A percentile compares a stretch with the other conserved stretches of the same genome.
Evolutionary conservation across 2,113 vertebrate genomes (phyloP).

Genomic region (Oryzias curvinotus): DNA sequence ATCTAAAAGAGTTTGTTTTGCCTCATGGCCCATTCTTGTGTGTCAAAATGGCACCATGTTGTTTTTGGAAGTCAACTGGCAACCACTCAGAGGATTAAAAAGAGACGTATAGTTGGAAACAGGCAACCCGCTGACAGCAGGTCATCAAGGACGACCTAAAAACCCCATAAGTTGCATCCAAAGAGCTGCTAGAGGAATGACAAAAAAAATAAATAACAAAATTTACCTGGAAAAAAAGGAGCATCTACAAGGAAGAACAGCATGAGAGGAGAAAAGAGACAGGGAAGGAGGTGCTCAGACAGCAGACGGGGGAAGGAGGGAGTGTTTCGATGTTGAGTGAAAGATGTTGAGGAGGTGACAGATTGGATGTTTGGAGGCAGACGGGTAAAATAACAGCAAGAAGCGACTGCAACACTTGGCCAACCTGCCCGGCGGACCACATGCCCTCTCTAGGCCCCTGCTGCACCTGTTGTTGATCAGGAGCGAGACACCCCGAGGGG

Average conservation of each 20-base stretch:
- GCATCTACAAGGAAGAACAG: conserved; percentile 12
- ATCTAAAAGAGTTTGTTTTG: conserved; percentile 1
- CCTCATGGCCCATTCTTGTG: conserved; percentile 3
- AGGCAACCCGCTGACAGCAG: conserved; percentile 2
- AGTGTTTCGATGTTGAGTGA: conserved; percentile 28
- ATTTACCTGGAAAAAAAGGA: conserved; percentile 37
- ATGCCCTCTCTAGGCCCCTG: conserved; percentile 32
- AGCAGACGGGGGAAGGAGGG: conserved; percentile 17
- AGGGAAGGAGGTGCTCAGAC: conserved; percentile 8
- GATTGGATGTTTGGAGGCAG: conserved; percentile 38
- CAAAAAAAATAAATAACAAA: too few relatives aligned
- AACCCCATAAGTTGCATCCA: not conserved
- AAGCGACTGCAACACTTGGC: conserved; percentile 31
- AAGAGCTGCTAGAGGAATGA: conserved; percentile 10
- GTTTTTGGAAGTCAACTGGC: conserved; percentile 37
- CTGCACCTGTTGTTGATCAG: conserved; percentile 75
- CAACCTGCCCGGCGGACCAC: conserved; percentile 39
- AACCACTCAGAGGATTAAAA: not conserved
- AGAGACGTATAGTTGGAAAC: conserved; percentile 21
- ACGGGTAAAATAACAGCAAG: conserved; percentile 54
- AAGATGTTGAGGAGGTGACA: conserved; percentile 33
- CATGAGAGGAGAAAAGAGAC: conserved; percentile 7
- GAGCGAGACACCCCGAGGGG: conserved; percentile 17
- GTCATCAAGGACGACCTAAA: conserved; percentile 17
- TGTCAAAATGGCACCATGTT: conserved; percentile 17